Percentiles rank a stretch among this genome's conserved stretches.
Evolutionary conservation across 1,140 invertebrate genomes (phyloP).

Genomic region (Hyles euphorbiae): DNA sequence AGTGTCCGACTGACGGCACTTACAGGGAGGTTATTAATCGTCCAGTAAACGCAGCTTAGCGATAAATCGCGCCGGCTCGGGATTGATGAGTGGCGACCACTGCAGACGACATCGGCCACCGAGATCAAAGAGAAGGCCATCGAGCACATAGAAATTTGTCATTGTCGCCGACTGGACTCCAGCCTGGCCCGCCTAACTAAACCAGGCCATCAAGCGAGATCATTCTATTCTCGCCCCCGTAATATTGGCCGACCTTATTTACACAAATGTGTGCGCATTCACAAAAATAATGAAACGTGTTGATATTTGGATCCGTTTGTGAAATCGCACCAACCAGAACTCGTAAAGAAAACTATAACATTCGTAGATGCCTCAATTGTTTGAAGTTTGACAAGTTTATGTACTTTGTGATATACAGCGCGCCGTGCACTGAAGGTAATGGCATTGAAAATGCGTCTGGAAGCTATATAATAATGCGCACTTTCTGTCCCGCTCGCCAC

Average conservation of each 20-base stretch:
- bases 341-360: conserved; percentile 22
- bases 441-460: conserved; percentile 19
- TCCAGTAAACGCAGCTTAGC: background rate
- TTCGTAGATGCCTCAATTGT: conserved; percentile 21
- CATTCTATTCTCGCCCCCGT: conserved; percentile 55
- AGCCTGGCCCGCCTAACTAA: conserved; percentile 38
- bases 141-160: conserved; percentile 33
- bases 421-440: conserved; percentile 11
- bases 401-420: conserved; percentile 5
- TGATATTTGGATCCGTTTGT: background rate
- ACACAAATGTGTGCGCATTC: conserved; percentile 7
- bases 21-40: conserved; percentile 33
- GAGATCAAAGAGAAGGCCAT: conserved; percentile 47
- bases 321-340: conserved; percentile 1
- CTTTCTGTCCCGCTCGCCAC: conserved; percentile 35
- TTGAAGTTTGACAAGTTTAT: conserved; percentile 23
- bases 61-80: conserved; percentile 18
- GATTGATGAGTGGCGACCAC: conserved; percentile 22
- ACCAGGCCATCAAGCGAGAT: conserved; percentile 50
- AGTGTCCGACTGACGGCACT: conserved; percentile 27
- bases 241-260: conserved; percentile 53
- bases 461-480: conserved; percentile 20
- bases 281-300: conserved; percentile 6
- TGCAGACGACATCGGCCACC: conserved; percentile 28
- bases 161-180: conserved; percentile 10